These are phyloP conservation scores for Nasonia vitripennis DNA, from an alignment of 1,140 invertebrate species.

Conservation along the genomic window DNA sequence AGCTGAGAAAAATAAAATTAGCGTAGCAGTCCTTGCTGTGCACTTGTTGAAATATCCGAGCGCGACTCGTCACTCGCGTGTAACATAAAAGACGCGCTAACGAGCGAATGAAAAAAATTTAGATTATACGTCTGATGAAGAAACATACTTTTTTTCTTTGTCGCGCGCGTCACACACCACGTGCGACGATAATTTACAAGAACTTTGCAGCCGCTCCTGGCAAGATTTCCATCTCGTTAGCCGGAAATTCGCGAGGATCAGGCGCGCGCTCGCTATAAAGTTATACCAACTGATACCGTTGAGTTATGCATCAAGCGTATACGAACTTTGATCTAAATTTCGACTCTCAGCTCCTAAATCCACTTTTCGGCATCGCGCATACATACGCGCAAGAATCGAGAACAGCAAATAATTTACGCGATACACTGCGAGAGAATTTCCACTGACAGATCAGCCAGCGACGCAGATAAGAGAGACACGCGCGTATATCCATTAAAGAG, in stretches of 20 bases:
- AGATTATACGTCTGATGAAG: too few relatives aligned
- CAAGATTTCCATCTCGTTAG: background rate
- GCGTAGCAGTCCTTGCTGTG: too few relatives aligned
- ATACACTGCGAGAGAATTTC: background rate
- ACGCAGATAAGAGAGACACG: too few relatives aligned
- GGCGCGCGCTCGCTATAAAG: background rate
- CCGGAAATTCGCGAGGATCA: background rate
- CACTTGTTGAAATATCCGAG: background rate
- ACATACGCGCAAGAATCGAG: too few relatives aligned
- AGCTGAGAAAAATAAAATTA: slow-evolving; percentile 13
- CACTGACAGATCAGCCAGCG: background rate
- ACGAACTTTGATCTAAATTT: background rate
- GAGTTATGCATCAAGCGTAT: background rate
- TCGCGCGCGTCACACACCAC: too few relatives aligned
- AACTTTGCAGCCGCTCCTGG: background rate
- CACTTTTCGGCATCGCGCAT: too few relatives aligned
- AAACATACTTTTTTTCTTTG: too few relatives aligned
- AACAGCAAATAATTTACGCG: background rate
- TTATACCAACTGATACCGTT: background rate
- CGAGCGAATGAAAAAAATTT: too few relatives aligned
- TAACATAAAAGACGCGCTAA: background rate
- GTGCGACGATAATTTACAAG: background rate
- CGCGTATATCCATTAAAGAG: too few relatives aligned
- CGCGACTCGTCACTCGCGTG: too few relatives aligned
- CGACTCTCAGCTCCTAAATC: background rate